Evolutionary conservation across 2,888 invertebrate species (phyloP), one percentile per base, ranked within the genome.

Genomic region (Steinernema scapterisci): DNA sequence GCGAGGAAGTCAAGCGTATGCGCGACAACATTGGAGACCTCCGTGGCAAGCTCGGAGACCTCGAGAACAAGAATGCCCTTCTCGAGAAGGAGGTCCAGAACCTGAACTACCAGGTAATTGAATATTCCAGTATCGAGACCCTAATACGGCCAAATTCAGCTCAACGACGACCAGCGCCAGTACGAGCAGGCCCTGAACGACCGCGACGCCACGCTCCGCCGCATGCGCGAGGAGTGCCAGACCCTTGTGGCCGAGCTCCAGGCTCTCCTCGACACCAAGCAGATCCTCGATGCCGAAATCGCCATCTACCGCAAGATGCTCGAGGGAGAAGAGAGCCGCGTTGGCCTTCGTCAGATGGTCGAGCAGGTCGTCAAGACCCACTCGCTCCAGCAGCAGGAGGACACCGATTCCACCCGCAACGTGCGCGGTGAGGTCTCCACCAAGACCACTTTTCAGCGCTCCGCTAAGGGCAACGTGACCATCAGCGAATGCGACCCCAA

Each of bases 241-340:
- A 56, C 73, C 43, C 73, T 77, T 21, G 72, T 77, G 5, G 84
- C 51, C 25, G 83, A 85, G 73, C 72, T 84, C 73, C 78, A 82
- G 72, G 76, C 80, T 46, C 73, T 88, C 51, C 86, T 88, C 85
- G 89, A 89, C 82, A 88, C 88, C 80, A 89, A 89, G 80, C 86
- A 89, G 63, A 88, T 88, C n/a, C 83, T 89, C 78, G 89, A 89
- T 84, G 85, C 89, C 73, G 89, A 89, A 84, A 89, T 89, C 78
- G 88, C 89, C 75, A 89, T 89, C 73, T 89, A 89, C 87, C 85
- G 89, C 78, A 89, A 89, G 78, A 85, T 89, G 78, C 83, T 89
- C 82, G 89, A 89, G 82, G 87, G 88, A 44, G 89, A 89, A 78
- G 89, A 89, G 84, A 88, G 83, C 84, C 44, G 63, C 63, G 63